Conservation (phyloP, 2,888 invertebrate species). For the Litoditis marina region DNA sequence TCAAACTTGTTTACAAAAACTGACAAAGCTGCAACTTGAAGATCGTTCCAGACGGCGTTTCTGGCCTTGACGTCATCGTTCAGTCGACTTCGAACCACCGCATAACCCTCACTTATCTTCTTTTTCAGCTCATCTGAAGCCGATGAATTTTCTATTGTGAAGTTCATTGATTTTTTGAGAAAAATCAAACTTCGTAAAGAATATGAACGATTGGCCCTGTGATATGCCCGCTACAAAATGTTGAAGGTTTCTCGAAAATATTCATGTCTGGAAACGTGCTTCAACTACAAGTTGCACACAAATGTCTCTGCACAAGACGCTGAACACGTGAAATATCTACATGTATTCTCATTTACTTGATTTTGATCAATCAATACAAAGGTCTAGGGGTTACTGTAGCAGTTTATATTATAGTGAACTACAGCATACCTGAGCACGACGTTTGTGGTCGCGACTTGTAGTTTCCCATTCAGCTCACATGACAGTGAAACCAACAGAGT, state of each 20-base stretch:
- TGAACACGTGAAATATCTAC: not conserved
- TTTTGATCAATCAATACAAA: not conserved
- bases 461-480: constrained; percentile 50
- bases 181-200: not conserved
- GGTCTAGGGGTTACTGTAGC: too few relatives aligned
- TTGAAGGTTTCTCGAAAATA: too few relatives aligned
- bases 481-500: not conserved
- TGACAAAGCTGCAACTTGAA: constrained; percentile 63
- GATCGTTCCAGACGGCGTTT: constrained; percentile 60
- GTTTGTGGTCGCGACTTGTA: constrained; percentile 58
- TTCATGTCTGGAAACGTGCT: not conserved
- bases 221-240: too few relatives aligned
- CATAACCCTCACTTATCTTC: constrained; percentile 65
- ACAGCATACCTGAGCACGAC: constrained; percentile 55
- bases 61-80: constrained; percentile 62
- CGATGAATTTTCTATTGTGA: not conserved
- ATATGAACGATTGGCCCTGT: not conserved
- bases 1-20: constrained; percentile 18
- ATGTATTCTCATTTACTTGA: not conserved
- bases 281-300: not conserved
- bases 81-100: constrained; percentile 63
- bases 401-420: too few relatives aligned
- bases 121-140: constrained; percentile 65
- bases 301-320: not conserved
- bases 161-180: not conserved